Evolutionary conservation across 1,140 invertebrate species (phyloP), one percentile per base, ranked within the genome.

Genomic region (Adoxophyes honmai): DNA sequence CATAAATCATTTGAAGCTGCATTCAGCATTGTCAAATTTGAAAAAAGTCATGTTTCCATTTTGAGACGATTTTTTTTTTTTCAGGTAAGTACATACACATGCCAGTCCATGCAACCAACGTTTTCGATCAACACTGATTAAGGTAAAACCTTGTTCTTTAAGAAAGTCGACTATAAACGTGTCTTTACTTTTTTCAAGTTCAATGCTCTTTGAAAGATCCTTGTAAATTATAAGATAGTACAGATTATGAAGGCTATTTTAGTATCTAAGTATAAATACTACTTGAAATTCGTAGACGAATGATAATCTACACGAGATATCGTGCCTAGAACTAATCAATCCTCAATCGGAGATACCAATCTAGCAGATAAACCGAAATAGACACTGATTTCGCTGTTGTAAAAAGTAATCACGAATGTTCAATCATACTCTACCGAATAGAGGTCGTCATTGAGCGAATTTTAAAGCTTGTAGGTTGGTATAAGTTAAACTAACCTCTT

Each of bases 291-390:
- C 21, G 18, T 15, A 33, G 28, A 48, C 42, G 6, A 21, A 10
- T 11, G 42, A 16, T 18, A 48, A 48, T 16, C 18, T 18, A 48
- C 42, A 16, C 21, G 42, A 21, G 42, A 48, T 48, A 48, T 48
- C 42, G 42, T 48, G 42, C 21, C 42, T 48, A 48, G 42, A 16
- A 48, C 42, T 48, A 48, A 48, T 48, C 42, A 48, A 48, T 28
- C 21, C 21, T 48, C 42, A n/a, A 48, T 48, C 42, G 21, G 21
- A 48, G 42, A 48, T 48, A 28, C 9, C 4, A 18, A 48, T 28
- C 42, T 11, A 16, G 28, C 16, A 48, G 18, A 48, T 21, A 11
- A 48, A 48, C 42, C 11, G 42, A 48, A 48, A 48, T 48, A 48
- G 42, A 48, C 18, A 39, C 38, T n/a, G 38, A 10, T 9, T 48